Percentiles rank a stretch among this genome's conserved stretches.
phyloP scores from a whole-genome alignment of 1,140 invertebrate species.

The Drosophila oshimai region DNA sequence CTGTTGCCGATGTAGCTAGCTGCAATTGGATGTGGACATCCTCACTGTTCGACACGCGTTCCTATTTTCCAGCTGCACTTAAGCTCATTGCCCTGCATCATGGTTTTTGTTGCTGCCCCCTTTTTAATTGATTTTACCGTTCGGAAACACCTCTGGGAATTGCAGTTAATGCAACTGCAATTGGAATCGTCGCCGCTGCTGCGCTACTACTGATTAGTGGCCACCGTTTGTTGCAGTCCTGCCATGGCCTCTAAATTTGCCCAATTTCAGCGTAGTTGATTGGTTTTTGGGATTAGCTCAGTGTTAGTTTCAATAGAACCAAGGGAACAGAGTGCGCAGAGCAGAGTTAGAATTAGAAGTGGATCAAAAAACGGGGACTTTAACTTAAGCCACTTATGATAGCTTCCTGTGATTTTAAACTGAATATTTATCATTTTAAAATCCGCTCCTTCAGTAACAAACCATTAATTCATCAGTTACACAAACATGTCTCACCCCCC shows the following conservation, averaged over 20 bases:
- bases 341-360: constrained; percentile 7
- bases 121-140: constrained; percentile 70
- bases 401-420: no score
- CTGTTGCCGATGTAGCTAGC: constrained; percentile 1
- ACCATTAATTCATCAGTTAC: no score
- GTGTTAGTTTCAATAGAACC: constrained; percentile 1
- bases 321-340: neutral
- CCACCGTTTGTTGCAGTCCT: neutral
- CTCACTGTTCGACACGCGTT: constrained; percentile 10
- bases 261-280: constrained; percentile 37
- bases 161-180: constrained; percentile 27
- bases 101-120: constrained; percentile 24
- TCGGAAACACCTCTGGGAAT: constrained; percentile 51
- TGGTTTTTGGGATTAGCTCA: constrained; percentile 28
- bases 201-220: constrained; percentile 27
- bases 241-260: constrained; percentile 33
- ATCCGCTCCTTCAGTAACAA: no score
- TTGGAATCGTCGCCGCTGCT: neutral
- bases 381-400: neutral
- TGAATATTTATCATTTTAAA: no score
- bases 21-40: constrained; percentile 38
- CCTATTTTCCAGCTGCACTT: constrained; percentile 22
- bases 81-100: constrained; percentile 39
- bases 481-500: no score
- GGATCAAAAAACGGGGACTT: neutral